Evolutionary conservation across 2,888 invertebrate genomes (phyloP).

Genomic region (Agrotis ipsilon): DNA sequence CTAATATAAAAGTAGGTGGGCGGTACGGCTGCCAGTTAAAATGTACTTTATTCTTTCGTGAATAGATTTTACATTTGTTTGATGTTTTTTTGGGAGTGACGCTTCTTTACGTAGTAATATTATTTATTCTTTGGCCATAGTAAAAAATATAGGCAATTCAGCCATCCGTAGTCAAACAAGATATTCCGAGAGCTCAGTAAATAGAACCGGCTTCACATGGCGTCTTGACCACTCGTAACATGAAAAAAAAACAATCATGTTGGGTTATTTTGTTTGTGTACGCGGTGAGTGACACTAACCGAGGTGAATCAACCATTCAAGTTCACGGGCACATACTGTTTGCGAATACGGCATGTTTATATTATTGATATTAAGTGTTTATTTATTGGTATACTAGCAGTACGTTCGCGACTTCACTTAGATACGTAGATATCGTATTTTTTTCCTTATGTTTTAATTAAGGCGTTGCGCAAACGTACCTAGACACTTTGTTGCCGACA

Average conservation of each 20-base stretch:
- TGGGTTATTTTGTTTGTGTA: slow-evolving; percentile 32
- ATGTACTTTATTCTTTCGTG: no score
- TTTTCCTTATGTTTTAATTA: no score
- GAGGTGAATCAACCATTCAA: slow-evolving; percentile 49
- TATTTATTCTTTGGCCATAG: no score
- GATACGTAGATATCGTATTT: no score
- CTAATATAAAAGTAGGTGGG: no score
- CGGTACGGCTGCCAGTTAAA: no score
- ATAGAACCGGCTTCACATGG: slow-evolving; percentile 34
- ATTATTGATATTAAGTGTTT: neutral
- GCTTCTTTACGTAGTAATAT: no score
- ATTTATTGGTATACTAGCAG: slow-evolving; percentile 5
- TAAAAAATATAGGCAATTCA: no score
- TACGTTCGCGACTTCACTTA: neutral
- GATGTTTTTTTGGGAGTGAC: no score
- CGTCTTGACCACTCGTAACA: neutral
- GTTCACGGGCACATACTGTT: slow-evolving; percentile 42
- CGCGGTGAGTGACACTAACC: slow-evolving; percentile 29
- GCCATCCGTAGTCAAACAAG: neutral
- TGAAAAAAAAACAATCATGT: slow-evolving; percentile 42
- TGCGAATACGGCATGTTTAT: neutral
- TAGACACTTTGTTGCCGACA: no score
- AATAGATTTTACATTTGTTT: no score
- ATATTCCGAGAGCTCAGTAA: slow-evolving; percentile 8
- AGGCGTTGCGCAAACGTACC: no score